Percentiles rank a stretch among this genome's conserved stretches.
phyloP scores from a whole-genome alignment of 2,888 invertebrate species.

The Pristionchus fissidentatus region DNA sequence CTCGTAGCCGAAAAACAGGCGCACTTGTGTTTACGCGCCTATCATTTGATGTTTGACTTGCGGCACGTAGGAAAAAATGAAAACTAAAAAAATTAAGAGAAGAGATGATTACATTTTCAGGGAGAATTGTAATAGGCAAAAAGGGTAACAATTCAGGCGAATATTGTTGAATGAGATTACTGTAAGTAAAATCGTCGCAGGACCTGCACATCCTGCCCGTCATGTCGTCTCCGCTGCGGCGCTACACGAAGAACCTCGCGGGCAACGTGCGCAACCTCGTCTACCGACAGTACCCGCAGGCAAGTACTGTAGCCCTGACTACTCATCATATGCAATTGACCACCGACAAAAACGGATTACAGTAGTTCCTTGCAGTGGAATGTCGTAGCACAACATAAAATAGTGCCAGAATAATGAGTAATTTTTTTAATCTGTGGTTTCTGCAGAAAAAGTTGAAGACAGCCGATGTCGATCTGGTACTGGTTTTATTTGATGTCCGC shows the following conservation, averaged over 20 bases:
- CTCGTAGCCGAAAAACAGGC: too few relatives aligned
- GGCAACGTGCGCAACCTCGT: constrained; percentile 92
- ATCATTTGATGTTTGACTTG: too few relatives aligned
- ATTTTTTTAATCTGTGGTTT: too few relatives aligned
- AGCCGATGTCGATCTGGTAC: constrained; percentile 11
- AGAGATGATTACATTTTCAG: too few relatives aligned
- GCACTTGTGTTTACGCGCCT: too few relatives aligned
- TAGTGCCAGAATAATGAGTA: too few relatives aligned
- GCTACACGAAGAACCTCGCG: constrained; percentile 69
- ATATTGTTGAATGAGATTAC: not conserved
- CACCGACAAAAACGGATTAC: too few relatives aligned
- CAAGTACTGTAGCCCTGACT: constrained; percentile 31
- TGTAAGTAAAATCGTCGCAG: constrained; percentile 51
- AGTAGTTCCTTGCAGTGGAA: too few relatives aligned
- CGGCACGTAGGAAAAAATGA: too few relatives aligned
- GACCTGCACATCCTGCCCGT: constrained; percentile 67
- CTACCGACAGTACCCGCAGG: constrained; percentile 82
- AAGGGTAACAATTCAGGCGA: not conserved
- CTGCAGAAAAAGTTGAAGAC: constrained; percentile 20
- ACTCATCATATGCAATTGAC: too few relatives aligned
- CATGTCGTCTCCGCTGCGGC: constrained; percentile 72
- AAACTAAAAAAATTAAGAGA: too few relatives aligned
- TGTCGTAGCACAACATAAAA: not conserved
- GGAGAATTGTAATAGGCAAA: too few relatives aligned
- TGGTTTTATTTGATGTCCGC: not conserved